Evolutionary conservation across 2,888 invertebrate genomes (phyloP).

Genomic region (Thymelicus sylvestris): DNA sequence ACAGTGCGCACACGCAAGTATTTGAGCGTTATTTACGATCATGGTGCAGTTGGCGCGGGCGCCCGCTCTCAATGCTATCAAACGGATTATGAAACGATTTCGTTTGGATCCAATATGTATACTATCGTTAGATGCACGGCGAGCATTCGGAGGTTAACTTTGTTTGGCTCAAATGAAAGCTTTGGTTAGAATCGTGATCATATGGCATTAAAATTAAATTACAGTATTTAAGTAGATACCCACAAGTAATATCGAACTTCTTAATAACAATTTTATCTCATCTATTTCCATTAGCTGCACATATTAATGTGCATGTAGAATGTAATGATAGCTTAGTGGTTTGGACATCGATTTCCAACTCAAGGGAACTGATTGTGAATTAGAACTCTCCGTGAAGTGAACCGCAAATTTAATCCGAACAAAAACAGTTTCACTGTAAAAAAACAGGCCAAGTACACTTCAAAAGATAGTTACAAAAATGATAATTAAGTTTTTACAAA

Average conservation of each 20-base stretch:
- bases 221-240: background rate
- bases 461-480: no score
- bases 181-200: background rate
- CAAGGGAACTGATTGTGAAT: background rate
- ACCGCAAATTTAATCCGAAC: no score
- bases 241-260: background rate
- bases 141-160: background rate
- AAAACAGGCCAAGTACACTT: no score
- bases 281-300: background rate
- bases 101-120: slow-evolving; percentile 36
- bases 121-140: slow-evolving; percentile 27
- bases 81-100: slow-evolving; percentile 55
- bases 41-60: slow-evolving; percentile 55
- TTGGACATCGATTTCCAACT: background rate
- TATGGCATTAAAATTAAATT: background rate
- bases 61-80: slow-evolving; percentile 60
- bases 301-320: background rate
- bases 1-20: slow-evolving; percentile 55
- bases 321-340: background rate
- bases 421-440: no score
- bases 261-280: background rate
- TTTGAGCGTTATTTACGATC: slow-evolving; percentile 63
- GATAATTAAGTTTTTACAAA: no score
- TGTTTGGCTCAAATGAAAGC: background rate
- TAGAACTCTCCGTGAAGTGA: no score